Evolutionary conservation across 2,797 vertebrate genomes (phyloP).

Genomic region (Percopsis omiscomaycus): DNA sequence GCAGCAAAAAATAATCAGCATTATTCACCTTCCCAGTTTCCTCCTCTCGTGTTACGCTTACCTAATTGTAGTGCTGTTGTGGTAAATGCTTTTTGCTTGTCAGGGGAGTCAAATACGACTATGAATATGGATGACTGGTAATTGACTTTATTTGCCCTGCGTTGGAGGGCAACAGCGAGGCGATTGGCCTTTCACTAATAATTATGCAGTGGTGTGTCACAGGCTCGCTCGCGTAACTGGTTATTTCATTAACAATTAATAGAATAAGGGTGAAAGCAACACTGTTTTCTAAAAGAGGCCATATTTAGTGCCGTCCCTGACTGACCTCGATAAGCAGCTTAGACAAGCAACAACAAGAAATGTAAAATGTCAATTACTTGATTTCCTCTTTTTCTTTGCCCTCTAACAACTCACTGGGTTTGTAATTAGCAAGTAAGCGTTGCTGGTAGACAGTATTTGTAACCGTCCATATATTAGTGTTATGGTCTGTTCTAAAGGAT

Average conservation of each 20-base stretch:
- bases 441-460: neutral
- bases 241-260: constrained; percentile 77
- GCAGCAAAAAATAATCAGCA: constrained; percentile 28
- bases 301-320: constrained; percentile 42
- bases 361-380: constrained; percentile 27
- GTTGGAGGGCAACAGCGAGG: constrained; percentile 71
- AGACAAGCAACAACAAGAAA: constrained; percentile 29
- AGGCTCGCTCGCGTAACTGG: constrained; percentile 72
- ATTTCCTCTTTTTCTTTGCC: constrained; percentile 20
- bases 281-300: constrained; percentile 52
- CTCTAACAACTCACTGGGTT: neutral
- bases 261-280: constrained; percentile 54
- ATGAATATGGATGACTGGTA: constrained; percentile 79
- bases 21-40: constrained; percentile 16
- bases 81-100: constrained; percentile 63
- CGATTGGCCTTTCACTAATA: constrained; percentile 72
- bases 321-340: constrained; percentile 41
- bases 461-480: neutral
- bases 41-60: constrained; percentile 44
- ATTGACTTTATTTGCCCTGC: constrained; percentile 76
- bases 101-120: constrained; percentile 53
- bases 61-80: constrained; percentile 70
- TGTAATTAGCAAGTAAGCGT: constrained; percentile 12
- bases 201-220: constrained; percentile 74
- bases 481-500: neutral